Percentiles rank a stretch among this genome's conserved stretches.
These are phyloP conservation scores for Lethrus apterus DNA, from an alignment of 1,140 invertebrate genomes.

Conservation along the genomic window DNA sequence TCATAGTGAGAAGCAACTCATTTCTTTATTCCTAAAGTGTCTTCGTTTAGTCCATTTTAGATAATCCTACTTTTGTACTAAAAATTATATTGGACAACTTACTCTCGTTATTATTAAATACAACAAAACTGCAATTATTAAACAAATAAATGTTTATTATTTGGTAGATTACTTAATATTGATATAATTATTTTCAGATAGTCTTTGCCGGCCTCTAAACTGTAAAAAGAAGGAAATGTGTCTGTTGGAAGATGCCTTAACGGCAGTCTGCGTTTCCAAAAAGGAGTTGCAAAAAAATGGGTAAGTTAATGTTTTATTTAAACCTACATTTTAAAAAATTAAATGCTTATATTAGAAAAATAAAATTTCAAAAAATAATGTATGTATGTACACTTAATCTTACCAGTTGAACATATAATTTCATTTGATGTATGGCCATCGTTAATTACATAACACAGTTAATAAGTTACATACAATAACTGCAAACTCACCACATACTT, in stretches of 20 bases:
- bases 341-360: not conserved
- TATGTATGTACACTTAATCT: no score
- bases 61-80: no score
- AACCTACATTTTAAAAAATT: not conserved
- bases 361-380: conserved; percentile 12
- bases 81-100: conserved; percentile 1
- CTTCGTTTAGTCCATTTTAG: no score
- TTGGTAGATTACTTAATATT: no score
- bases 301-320: conserved; percentile 47
- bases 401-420: no score
- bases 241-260: conserved; percentile 74
- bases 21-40: no score
- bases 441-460: no score
- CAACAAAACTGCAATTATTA: not conserved
- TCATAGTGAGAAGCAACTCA: no score
- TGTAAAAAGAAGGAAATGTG: conserved; percentile 85
- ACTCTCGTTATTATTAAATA: not conserved
- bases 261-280: conserved; percentile 79
- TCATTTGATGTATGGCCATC: no score
- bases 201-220: conserved; percentile 75
- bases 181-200: conserved; percentile 60
- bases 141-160: no score
- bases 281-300: conserved; percentile 78
- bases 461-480: no score
- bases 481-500: no score